phyloP scores from a whole-genome alignment of 2,797 vertebrate species.

The Enteromius mattozi region DNA sequence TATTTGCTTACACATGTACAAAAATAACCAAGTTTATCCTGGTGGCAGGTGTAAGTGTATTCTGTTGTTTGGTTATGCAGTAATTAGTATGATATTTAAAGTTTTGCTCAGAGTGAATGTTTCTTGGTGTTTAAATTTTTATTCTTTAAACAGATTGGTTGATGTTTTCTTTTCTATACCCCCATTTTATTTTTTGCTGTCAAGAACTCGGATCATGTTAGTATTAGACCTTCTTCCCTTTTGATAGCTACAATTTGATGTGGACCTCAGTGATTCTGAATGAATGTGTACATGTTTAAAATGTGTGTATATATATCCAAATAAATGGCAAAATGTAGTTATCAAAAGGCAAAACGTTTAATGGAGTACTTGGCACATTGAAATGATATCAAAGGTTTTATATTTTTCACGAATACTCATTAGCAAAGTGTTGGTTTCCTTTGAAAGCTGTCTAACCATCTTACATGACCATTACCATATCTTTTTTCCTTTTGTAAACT shows the following conservation, averaged over 20 bases:
- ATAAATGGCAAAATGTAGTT: slow-evolving; percentile 25
- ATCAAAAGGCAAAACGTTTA: slow-evolving; percentile 21
- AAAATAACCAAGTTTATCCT: slow-evolving; percentile 29
- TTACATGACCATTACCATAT: not conserved
- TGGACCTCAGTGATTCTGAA: not conserved
- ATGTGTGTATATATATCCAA: not conserved
- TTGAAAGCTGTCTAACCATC: not conserved
- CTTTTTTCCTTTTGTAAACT: too few species aligned
- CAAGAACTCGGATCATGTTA: not conserved
- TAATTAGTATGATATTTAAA: slow-evolving; percentile 51
- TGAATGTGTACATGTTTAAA: not conserved
- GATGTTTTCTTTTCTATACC: not conserved
- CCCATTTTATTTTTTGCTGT: not conserved
- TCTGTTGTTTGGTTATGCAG: slow-evolving; percentile 41
- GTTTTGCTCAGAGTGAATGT: slow-evolving; percentile 55
- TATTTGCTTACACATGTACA: slow-evolving; percentile 49
- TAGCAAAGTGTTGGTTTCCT: not conserved
- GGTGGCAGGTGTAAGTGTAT: slow-evolving; percentile 41
- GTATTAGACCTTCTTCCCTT: not conserved
- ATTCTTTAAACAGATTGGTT: slow-evolving; percentile 8
- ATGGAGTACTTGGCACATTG: not conserved
- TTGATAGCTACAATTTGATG: slow-evolving; percentile 24
- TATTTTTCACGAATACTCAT: not conserved
- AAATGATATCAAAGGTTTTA: not conserved
- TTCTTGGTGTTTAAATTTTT: slow-evolving; percentile 41